These are phyloP conservation scores for Diabrotica balteata DNA, from an alignment of 2,888 invertebrate species.

Conservation along the genomic window DNA sequence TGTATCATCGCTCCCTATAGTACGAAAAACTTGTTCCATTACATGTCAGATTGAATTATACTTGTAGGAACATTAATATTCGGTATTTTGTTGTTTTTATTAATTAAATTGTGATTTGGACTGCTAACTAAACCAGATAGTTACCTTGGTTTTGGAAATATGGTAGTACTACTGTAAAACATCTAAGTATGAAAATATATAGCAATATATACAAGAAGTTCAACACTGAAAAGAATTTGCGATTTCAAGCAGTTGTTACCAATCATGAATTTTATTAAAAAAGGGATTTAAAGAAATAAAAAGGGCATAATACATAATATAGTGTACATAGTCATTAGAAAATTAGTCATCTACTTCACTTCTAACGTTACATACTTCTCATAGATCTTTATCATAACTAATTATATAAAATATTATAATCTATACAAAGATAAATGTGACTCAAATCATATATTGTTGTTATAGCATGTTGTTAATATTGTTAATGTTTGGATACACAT, in stretches of 20 bases:
- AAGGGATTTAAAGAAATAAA: constrained; percentile 19
- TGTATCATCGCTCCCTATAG: no score
- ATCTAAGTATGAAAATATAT: no score
- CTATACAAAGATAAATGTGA: constrained; percentile 52
- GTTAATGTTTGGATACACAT: constrained; percentile 58
- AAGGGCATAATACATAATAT: constrained; percentile 25
- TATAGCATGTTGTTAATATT: constrained; percentile 63
- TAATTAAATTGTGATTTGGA: no score
- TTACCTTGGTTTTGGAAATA: no score
- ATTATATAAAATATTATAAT: constrained; percentile 42
- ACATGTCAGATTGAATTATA: no score
- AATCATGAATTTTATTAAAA: constrained; percentile 44
- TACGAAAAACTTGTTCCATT: no score
- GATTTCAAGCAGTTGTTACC: constrained; percentile 41
- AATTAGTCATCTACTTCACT: constrained; percentile 50
- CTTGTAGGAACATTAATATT: no score
- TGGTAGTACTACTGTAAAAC: no score
- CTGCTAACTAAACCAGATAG: no score
- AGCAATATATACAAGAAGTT: no score
- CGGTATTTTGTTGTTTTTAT: no score
- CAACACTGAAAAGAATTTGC: constrained; percentile 11
- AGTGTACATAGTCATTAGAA: constrained; percentile 54
- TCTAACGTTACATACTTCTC: constrained; percentile 51
- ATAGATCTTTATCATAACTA: constrained; percentile 47
- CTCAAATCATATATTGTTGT: constrained; percentile 59